These are phyloP conservation scores for Charadrius vociferus DNA, from an alignment of 2,113 vertebrate genomes.

Conservation along the genomic window DNA sequence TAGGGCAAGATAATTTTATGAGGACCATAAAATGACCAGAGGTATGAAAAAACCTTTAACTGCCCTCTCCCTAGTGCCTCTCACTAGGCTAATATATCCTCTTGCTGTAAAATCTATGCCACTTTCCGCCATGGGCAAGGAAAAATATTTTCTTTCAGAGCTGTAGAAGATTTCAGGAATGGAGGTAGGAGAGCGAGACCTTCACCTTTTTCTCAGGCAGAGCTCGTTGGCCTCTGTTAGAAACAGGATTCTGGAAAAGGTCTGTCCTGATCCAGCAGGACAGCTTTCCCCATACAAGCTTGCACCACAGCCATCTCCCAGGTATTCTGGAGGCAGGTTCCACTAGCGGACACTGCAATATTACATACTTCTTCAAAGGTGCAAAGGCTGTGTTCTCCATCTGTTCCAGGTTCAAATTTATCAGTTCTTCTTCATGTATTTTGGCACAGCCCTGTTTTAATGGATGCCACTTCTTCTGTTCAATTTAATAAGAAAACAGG, in stretches of 20 bases:
- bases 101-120: neutral
- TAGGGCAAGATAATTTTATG: neutral
- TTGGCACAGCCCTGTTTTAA: neutral
- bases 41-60: no score
- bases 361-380: neutral
- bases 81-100: neutral
- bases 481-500: neutral
- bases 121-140: neutral
- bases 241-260: neutral
- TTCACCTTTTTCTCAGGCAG: neutral
- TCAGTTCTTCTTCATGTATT: neutral
- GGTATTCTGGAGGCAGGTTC: neutral
- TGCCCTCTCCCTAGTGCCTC: neutral
- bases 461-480: neutral
- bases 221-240: neutral
- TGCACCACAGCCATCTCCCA: neutral
- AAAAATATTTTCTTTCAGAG: neutral
- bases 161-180: accelerated
- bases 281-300: neutral
- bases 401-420: neutral
- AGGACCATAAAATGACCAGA: neutral
- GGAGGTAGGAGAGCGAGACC: neutral
- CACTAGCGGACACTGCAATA: no score
- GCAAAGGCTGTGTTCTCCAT: neutral
- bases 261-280: accelerated